Percentiles rank a stretch among this genome's conserved stretches.
Conservation (phyloP, 2,797 vertebrate genomes). For the Lacerta agilis region DNA sequence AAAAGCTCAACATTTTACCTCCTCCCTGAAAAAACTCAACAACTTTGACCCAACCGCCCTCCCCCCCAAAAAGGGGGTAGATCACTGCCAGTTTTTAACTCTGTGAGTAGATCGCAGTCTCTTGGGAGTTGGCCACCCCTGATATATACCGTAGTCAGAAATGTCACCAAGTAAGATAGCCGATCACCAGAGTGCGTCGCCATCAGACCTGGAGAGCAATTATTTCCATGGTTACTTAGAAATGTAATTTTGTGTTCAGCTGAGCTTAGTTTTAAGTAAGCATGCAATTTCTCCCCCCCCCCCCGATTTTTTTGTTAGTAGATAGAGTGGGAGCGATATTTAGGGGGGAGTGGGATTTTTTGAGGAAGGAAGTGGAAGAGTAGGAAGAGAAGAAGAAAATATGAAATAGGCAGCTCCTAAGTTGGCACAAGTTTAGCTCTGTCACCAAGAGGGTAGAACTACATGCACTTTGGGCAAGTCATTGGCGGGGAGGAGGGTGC, state of each 20-base stretch:
- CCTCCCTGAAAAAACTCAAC: no score
- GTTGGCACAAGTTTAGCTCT: neutral
- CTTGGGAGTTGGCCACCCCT: no score
- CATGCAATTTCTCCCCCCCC: neutral
- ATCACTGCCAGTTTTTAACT: no score
- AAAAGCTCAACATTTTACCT: no score
- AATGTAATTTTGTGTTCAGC: neutral
- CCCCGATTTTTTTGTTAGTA: neutral
- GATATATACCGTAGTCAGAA: no score
- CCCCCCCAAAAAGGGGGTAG: no score
- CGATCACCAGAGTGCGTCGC: neutral
- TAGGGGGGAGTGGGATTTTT: neutral
- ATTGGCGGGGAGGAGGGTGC: neutral
- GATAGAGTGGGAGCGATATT: neutral
- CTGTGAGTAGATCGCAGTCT: no score
- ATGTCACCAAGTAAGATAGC: neutral
- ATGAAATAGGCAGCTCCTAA: neutral
- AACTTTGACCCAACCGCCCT: no score
- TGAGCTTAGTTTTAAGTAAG: neutral
- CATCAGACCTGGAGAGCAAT: neutral
- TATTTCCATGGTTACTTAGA: neutral
- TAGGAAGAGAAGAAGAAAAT: neutral
- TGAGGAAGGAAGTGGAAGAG: neutral
- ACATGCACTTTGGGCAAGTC: neutral
- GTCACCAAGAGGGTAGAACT: neutral